Evolutionary conservation across 2,113 vertebrate genomes (phyloP).

Genomic region (Epinephelus cyanopodus): DNA sequence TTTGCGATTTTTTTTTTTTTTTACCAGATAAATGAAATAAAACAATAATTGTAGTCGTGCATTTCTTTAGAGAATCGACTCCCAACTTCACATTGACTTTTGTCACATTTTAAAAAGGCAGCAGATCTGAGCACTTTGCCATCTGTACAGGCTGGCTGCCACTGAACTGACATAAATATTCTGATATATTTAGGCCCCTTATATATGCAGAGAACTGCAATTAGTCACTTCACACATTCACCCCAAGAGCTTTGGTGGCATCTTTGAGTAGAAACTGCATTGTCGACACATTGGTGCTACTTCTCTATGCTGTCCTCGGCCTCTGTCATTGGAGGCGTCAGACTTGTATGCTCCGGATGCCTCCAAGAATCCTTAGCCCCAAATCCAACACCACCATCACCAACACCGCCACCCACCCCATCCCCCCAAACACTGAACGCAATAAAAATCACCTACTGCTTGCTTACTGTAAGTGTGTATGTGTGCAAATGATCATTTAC

Average conservation of each 20-base stretch:
- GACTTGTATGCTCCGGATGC: background rate
- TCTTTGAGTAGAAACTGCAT: background rate
- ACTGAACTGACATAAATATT: constrained; percentile 44
- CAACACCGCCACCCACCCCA: too few relatives aligned
- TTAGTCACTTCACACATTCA: constrained; percentile 43
- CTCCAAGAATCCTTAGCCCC: background rate
- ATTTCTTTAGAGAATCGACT: background rate
- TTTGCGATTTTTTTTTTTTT: background rate
- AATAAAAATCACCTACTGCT: background rate
- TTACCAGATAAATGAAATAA: background rate
- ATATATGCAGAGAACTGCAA: constrained; percentile 37
- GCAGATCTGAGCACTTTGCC: constrained; percentile 6
- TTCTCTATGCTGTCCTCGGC: background rate
- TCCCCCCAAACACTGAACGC: too few relatives aligned
- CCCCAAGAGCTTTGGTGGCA: background rate
- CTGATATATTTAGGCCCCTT: constrained; percentile 15
- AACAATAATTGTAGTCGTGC: background rate
- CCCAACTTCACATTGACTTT: too few relatives aligned
- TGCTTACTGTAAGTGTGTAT: background rate
- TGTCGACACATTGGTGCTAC: constrained; percentile 4
- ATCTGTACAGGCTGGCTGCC: constrained; percentile 17
- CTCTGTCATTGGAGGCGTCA: background rate
- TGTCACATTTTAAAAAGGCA: background rate
- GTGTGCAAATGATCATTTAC: background rate
- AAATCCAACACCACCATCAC: background rate